These are phyloP conservation scores for Scomberomorus guttatus DNA, from an alignment of 2,797 vertebrate genomes.

Conservation along the genomic window DNA sequence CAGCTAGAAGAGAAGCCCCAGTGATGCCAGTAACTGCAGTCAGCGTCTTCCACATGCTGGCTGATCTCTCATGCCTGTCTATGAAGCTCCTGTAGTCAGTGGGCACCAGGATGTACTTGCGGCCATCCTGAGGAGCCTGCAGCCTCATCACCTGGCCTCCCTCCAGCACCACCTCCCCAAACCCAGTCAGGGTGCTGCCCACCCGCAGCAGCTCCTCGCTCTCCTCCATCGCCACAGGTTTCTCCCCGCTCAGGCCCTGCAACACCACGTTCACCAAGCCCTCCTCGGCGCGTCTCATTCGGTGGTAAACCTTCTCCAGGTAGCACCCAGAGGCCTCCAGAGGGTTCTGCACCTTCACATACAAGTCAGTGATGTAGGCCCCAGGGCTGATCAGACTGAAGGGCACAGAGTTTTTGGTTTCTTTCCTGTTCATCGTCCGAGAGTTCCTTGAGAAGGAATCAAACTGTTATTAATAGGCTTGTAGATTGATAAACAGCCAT, in stretches of 20 bases:
- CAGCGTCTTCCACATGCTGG: conserved; percentile 80
- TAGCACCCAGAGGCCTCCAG: conserved; percentile 73
- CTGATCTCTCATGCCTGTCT: conserved; percentile 76
- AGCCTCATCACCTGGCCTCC: conserved; percentile 75
- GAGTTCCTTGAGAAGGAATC: conserved; percentile 71
- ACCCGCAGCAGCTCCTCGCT: conserved; percentile 82
- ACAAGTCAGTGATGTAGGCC: conserved; percentile 61
- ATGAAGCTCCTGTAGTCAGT: conserved; percentile 80
- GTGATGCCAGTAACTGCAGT: conserved; percentile 70
- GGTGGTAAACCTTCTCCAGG: conserved; percentile 78
- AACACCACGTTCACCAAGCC: conserved; percentile 64
- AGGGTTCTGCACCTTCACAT: conserved; percentile 79
- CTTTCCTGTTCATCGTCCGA: conserved; percentile 65
- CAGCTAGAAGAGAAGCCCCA: conserved; percentile 69
- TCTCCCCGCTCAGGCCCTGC: conserved; percentile 77
- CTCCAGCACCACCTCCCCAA: conserved; percentile 86
- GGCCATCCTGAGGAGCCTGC: conserved; percentile 78
- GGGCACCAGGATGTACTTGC: conserved; percentile 76
- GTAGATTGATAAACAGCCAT: background rate
- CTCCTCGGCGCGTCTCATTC: conserved; percentile 59
- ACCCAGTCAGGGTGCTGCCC: conserved; percentile 79
- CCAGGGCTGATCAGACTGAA: conserved; percentile 81
- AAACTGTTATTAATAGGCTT: background rate
- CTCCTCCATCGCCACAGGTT: conserved; percentile 69
- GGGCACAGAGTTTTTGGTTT: conserved; percentile 79